Conservation (phyloP, 2,888 invertebrate species). For the Lasioglossum pauxillum region DNA sequence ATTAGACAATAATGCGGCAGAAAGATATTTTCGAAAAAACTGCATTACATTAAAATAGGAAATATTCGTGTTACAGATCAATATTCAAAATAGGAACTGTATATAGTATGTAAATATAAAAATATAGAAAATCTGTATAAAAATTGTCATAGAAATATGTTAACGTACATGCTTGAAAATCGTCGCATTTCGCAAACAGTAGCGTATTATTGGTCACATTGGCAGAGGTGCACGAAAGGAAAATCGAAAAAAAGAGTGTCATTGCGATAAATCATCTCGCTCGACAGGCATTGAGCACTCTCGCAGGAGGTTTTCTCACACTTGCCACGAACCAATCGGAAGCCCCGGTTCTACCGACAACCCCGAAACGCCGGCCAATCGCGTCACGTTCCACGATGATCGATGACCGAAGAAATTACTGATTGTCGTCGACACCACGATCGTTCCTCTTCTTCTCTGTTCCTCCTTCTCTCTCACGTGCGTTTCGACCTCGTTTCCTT, state of each 20-base stretch:
- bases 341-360: conserved; percentile 52
- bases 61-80: background rate
- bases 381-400: conserved; percentile 62
- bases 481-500: conserved; percentile 35
- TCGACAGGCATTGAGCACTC: conserved; percentile 78
- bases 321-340: conserved; percentile 63
- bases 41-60: background rate
- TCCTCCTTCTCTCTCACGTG: conserved; percentile 23
- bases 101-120: background rate
- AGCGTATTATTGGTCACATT: conserved; percentile 39
- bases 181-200: conserved; percentile 28
- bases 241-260: conserved; percentile 71
- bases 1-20: background rate
- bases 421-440: conserved; percentile 70
- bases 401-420: conserved; percentile 74
- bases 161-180: conserved; percentile 32
- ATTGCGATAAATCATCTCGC: conserved; percentile 80
- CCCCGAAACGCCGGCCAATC: conserved; percentile 64
- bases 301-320: conserved; percentile 74
- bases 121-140: background rate
- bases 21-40: background rate
- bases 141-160: background rate
- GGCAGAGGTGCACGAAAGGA: conserved; percentile 26
- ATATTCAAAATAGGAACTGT: background rate
- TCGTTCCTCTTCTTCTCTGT: conserved; percentile 52